These are phyloP conservation scores for Crossoptilon crossoptilon DNA, from an alignment of 2,797 vertebrate genomes.

Conservation along the genomic window DNA sequence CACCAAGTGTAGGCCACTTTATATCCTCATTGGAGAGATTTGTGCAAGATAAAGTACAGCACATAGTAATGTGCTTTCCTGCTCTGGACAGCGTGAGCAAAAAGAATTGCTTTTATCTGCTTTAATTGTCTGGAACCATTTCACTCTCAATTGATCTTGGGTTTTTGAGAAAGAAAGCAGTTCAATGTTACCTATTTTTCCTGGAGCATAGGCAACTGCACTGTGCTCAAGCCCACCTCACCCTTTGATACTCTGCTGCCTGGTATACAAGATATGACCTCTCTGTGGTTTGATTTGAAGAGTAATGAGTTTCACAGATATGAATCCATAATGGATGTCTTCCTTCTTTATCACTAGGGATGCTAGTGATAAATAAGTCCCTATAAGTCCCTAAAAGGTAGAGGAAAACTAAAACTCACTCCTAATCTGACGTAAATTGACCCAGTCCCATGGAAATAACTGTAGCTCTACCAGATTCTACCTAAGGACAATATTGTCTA, in stretches of 20 bases:
- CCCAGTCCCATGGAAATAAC: background rate
- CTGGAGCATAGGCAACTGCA: rapidly evolving
- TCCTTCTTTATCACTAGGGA: conserved; percentile 25
- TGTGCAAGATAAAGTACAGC: too few species aligned
- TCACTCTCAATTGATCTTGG: background rate
- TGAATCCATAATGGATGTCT: background rate
- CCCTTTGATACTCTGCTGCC: background rate
- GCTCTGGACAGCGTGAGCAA: too few species aligned
- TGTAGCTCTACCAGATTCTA: conserved; percentile 34
- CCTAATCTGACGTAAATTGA: conserved; percentile 46
- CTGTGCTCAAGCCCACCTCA: background rate
- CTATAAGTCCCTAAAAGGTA: conserved; percentile 14
- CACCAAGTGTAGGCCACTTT: too few species aligned
- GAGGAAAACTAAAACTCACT: conserved; percentile 38
- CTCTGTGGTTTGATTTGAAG: background rate
- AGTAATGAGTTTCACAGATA: conserved; percentile 37
- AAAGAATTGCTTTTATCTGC: too few species aligned
- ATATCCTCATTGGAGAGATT: too few species aligned
- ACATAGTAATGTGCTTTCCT: too few species aligned
- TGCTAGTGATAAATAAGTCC: conserved; percentile 48
- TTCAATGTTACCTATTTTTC: background rate
- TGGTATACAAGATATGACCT: background rate
- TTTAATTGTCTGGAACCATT: too few species aligned
- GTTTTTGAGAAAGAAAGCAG: background rate
- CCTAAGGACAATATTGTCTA: conserved; percentile 35